Evolutionary conservation across 1,140 invertebrate species (phyloP).

Genomic region (Magallana ariakensis): DNA sequence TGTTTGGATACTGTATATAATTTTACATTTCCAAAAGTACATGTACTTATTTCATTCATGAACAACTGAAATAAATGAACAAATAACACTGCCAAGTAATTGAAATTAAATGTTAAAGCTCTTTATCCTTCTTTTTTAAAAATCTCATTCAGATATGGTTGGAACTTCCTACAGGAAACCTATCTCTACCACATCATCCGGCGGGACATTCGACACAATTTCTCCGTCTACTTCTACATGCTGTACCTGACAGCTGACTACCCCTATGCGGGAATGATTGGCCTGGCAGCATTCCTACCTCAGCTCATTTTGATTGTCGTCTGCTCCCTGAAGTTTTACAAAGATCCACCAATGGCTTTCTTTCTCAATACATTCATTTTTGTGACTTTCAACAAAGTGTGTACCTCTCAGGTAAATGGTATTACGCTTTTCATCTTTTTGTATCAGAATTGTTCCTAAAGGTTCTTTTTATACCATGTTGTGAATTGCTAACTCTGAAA

Average conservation of each 20-base stretch:
- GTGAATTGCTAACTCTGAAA: too few relatives aligned
- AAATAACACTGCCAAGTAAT: too few relatives aligned
- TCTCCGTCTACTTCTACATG: conserved; percentile 97
- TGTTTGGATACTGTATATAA: too few relatives aligned
- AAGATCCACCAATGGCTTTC: conserved; percentile 90
- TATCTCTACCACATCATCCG: conserved; percentile 95
- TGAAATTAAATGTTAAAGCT: too few relatives aligned
- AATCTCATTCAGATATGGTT: conserved; percentile 85
- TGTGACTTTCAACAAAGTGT: conserved; percentile 97
- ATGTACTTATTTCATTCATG: too few relatives aligned
- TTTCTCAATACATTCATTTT: conserved; percentile 92
- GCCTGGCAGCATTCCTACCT: conserved; percentile 86
- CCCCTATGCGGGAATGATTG: conserved; percentile 81
- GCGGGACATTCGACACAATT: conserved; percentile 97
- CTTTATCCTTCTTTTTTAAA: too few relatives aligned
- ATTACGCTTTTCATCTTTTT: neutral
- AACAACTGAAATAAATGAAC: too few relatives aligned
- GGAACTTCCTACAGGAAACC: conserved; percentile 93
- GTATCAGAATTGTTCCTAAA: too few relatives aligned
- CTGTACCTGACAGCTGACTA: conserved; percentile 87
- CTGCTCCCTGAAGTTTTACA: conserved; percentile 74
- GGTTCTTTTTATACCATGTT: too few relatives aligned
- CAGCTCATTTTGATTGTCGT: conserved; percentile 82
- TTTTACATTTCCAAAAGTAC: too few relatives aligned
- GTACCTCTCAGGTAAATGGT: conserved; percentile 84